A percentile compares a stretch with the other conserved stretches of the same genome.
phyloP scores from a whole-genome alignment of 2,888 invertebrate genomes.

The Myopa testacea region DNA sequence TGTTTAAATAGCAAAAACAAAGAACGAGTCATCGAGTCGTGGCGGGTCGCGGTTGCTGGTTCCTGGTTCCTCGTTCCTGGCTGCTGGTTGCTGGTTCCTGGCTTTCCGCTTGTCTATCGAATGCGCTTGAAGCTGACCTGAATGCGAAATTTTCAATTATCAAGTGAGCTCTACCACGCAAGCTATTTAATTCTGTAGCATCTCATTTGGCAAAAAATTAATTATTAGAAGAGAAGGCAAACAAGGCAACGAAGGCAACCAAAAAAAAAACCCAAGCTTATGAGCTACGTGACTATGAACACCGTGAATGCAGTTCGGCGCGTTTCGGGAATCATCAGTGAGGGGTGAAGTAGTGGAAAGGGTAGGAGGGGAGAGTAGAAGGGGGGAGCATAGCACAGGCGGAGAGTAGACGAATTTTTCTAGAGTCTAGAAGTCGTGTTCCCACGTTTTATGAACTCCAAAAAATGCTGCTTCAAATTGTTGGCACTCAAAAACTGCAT shows the following conservation, averaged over 20 bases:
- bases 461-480: too few relatives aligned
- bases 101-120: background rate
- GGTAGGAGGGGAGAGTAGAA: background rate
- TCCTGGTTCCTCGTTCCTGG: background rate
- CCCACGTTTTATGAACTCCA: too few relatives aligned
- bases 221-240: slow-evolving; percentile 18
- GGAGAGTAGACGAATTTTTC: too few relatives aligned
- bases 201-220: slow-evolving; percentile 28
- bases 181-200: slow-evolving; percentile 11
- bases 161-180: slow-evolving; percentile 17
- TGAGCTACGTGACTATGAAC: slow-evolving; percentile 26
- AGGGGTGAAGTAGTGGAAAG: background rate
- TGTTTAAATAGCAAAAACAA: background rate
- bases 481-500: too few relatives aligned
- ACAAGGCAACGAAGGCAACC: background rate
- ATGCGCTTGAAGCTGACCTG: slow-evolving; percentile 42
- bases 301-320: background rate
- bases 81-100: background rate
- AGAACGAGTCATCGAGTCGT: background rate
- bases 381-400: too few relatives aligned
- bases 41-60: background rate
- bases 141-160: slow-evolving; percentile 47
- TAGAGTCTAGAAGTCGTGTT: too few relatives aligned
- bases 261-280: slow-evolving; percentile 13
- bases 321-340: background rate